Conservation (phyloP, 2,797 vertebrate species). For the Epinephelus coioides region DNA sequence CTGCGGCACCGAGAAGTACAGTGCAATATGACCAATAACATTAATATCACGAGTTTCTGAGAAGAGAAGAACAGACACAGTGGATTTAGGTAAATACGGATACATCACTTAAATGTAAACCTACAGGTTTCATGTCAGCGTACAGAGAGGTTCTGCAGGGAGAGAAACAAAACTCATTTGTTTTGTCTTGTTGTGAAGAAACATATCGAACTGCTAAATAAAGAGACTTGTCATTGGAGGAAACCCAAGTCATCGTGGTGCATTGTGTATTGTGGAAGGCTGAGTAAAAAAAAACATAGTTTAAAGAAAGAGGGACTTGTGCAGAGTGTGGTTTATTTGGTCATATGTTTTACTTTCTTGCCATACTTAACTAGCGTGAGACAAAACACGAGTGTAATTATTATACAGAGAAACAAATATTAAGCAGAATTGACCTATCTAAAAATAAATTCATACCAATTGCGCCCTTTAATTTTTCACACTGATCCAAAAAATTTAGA, state of each 20-base stretch:
- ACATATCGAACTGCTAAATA: background rate
- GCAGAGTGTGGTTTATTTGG: constrained; percentile 39
- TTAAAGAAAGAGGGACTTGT: constrained; percentile 29
- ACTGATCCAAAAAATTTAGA: background rate
- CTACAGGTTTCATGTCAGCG: background rate
- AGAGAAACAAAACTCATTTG: background rate
- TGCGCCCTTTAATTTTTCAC: background rate
- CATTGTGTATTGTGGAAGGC: constrained; percentile 17
- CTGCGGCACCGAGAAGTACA: background rate
- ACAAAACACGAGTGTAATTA: constrained; percentile 15
- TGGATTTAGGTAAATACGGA: constrained; percentile 1
- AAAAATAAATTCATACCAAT: background rate
- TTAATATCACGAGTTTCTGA: background rate
- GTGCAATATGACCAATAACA: background rate
- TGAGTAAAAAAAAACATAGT: constrained; percentile 36
- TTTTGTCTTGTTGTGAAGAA: constrained; percentile 20
- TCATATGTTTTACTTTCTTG: constrained; percentile 42
- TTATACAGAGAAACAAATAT: constrained; percentile 1
- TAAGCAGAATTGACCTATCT: background rate
- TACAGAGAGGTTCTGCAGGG: background rate
- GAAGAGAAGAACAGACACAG: background rate
- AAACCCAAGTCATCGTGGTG: constrained; percentile 20
- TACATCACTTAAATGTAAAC: background rate
- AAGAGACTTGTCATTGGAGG: constrained; percentile 2
- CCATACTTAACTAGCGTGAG: constrained; percentile 10